Base-by-base conservation (phyloP, 2,797 vertebrate species). In the Platalea minor region DNA sequence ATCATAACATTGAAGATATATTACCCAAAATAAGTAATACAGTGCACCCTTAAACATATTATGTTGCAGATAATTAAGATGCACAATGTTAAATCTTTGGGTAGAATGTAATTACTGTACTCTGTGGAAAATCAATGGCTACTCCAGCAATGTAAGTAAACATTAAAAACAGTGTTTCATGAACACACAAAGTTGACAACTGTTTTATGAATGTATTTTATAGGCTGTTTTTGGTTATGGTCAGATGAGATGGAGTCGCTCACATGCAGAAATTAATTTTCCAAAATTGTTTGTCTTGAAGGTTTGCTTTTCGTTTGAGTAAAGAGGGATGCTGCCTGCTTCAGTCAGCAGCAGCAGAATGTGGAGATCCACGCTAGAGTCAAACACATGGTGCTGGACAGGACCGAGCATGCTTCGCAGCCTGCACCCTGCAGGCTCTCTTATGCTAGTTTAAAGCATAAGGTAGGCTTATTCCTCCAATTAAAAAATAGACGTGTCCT, bases 11-110 rank as follows among this genome's bases (percentile, higher is more conserved):
- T 85, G 57, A 48, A 96, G 80, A 90, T 95, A n/a, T 43, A 96
- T 95, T 93, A 57, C 70, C 31, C 74, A 48, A 84, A 73, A 51
- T 89, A 95, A 92, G 85, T 91, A 94, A 77, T 81, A 73, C 35
- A 70, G 64, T 31, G 70, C 77, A 77, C 60, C 85, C 91, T 95
- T 91, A 82, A 95, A 56, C 77, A 85, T 48, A 79, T 93, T 90
- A 95, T 84, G 48, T 51, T 95, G 70, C 93, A 96, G 96, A 95
- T 95, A 94, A 96, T 96, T 95, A 96, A 95, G 79, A 85, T 76
- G 73, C 5, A 1, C 77, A 68, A 70, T 61, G 54, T 86, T 93
- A 94, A 93, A 97, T 77, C 74, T 95, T 97, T 73, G 72, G 24
- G 23, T 85, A 85, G 80, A 80, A 91, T 73, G 56, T 76, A 93